Evolutionary conservation across 2,113 vertebrate species (phyloP).

Genomic region (Motacilla tschutschensis): DNA sequence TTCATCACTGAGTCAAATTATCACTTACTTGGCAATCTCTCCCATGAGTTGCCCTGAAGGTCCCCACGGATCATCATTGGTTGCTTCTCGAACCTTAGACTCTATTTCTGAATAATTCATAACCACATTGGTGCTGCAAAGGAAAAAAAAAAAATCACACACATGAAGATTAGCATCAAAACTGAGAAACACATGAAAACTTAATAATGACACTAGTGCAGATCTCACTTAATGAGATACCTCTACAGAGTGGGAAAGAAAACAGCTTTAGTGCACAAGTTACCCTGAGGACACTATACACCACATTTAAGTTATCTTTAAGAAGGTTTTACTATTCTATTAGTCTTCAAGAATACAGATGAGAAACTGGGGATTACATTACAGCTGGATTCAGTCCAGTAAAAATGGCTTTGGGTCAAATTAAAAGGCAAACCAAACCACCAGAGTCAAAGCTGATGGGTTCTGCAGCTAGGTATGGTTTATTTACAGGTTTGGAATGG

Average conservation of each 20-base stretch:
- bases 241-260: constrained; percentile 67
- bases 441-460: constrained; percentile 7
- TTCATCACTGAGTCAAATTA: constrained; percentile 76
- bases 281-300: constrained; percentile 70
- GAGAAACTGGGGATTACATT: constrained; percentile 53
- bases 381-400: constrained; percentile 48
- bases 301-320: constrained; percentile 70
- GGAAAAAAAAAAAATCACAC: constrained; percentile 67
- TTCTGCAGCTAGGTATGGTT: neutral
- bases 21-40: constrained; percentile 95
- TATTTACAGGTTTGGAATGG: neutral
- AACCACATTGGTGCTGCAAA: constrained; percentile 95
- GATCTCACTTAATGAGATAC: constrained; percentile 77
- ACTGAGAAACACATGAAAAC: constrained; percentile 82
- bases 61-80: constrained; percentile 98
- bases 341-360: constrained; percentile 69
- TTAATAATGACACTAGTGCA: constrained; percentile 77
- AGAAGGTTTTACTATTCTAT: constrained; percentile 72
- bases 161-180: constrained; percentile 82
- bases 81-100: constrained; percentile 98
- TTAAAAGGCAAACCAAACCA: constrained; percentile 59
- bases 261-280: constrained; percentile 65
- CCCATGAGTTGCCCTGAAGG: constrained; percentile 96
- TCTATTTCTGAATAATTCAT: constrained; percentile 99
- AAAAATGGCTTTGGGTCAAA: constrained; percentile 64